These are phyloP conservation scores for Laothoe populi DNA, from an alignment of 2,888 invertebrate species.

Conservation along the genomic window DNA sequence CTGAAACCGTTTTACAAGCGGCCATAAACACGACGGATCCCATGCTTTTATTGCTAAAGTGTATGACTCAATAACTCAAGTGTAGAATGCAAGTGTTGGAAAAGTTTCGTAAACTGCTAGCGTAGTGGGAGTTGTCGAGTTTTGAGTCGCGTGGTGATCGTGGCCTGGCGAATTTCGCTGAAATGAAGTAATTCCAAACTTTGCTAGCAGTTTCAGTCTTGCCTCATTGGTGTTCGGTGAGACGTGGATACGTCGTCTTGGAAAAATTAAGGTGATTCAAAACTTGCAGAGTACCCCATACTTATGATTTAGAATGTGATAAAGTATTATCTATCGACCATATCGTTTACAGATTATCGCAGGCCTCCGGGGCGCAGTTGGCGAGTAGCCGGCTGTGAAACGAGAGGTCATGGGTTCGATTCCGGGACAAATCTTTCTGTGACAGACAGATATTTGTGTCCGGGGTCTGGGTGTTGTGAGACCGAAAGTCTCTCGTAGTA, in stretches of 20 bases:
- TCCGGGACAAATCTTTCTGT: too few species aligned
- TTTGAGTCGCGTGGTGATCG: conserved; percentile 39
- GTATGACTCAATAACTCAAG: conserved; percentile 74
- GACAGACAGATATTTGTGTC: too few species aligned
- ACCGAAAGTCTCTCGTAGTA: too few species aligned
- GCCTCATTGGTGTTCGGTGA: conserved; percentile 45
- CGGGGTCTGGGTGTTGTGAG: too few species aligned
- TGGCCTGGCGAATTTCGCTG: conserved; percentile 24
- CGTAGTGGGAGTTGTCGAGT: conserved; percentile 50
- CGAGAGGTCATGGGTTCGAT: too few species aligned
- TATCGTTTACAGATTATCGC: too few species aligned
- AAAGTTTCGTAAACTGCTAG: conserved; percentile 54
- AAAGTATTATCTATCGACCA: not conserved
- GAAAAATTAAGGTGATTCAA: conserved; percentile 4
- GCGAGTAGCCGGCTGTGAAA: too few species aligned
- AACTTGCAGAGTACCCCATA: not conserved
- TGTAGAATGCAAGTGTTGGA: conserved; percentile 68
- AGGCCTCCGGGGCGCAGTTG: too few species aligned
- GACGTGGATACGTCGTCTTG: conserved; percentile 7
- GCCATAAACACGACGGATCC: conserved; percentile 50
- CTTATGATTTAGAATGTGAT: not conserved
- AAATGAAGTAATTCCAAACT: conserved; percentile 62
- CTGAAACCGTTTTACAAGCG: conserved; percentile 19
- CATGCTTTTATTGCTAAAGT: conserved; percentile 66
- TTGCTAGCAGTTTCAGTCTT: conserved; percentile 46